A percentile compares a stretch with the other conserved stretches of the same genome.
Evolutionary conservation across 2,113 vertebrate genomes (phyloP).

Genomic region (Capreolus pygargus): DNA sequence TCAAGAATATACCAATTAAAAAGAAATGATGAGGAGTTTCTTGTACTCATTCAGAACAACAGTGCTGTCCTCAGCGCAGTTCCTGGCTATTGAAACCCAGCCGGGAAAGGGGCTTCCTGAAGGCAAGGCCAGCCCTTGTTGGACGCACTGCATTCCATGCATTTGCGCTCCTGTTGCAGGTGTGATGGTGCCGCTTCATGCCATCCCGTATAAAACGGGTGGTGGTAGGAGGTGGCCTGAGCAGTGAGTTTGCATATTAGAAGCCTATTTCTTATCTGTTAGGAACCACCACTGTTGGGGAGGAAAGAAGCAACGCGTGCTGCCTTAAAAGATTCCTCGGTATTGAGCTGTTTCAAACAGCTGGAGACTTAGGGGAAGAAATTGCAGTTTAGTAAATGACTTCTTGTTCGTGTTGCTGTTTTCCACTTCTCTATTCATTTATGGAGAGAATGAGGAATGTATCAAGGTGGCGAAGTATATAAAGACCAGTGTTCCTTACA

Average conservation of each 20-base stretch:
- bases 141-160: background rate
- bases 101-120: constrained; percentile 53
- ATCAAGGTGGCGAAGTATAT: background rate
- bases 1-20: background rate
- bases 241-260: background rate
- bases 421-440: background rate
- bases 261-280: background rate
- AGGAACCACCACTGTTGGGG: background rate
- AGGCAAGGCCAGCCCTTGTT: background rate
- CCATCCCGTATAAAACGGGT: background rate
- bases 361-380: background rate
- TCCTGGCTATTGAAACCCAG: constrained; percentile 1
- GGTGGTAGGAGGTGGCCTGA: background rate
- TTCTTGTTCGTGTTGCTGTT: background rate
- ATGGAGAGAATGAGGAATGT: constrained; percentile 4
- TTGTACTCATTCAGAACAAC: constrained; percentile 37
- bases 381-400: background rate
- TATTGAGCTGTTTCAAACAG: background rate
- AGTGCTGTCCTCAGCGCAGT: background rate
- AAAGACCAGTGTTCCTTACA: constrained; percentile 31
- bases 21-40: constrained; percentile 13
- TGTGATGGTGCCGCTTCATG: background rate
- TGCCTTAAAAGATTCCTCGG: background rate
- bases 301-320: background rate
- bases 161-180: background rate